Percentiles rank a stretch among this genome's conserved stretches.
These are phyloP conservation scores for Spodoptera litura DNA, from an alignment of 1,140 invertebrate species.

Conservation along the genomic window DNA sequence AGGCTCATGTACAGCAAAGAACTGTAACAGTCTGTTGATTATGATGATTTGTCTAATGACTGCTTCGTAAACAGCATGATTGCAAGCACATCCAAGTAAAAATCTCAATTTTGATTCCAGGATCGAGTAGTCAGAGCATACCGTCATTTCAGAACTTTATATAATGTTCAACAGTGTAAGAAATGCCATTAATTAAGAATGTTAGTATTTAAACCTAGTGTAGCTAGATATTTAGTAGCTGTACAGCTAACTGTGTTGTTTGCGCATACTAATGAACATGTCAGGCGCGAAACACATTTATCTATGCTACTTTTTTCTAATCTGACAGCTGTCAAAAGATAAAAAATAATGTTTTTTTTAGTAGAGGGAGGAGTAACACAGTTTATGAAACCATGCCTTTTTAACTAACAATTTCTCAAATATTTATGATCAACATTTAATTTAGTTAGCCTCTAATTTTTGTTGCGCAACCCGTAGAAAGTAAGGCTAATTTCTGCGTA, in stretches of 20 bases:
- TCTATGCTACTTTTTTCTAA: not conserved
- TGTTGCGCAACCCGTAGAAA: conserved; percentile 37
- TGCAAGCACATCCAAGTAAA: no score
- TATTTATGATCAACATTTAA: conserved; percentile 14
- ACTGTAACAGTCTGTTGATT: no score
- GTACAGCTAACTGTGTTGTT: not conserved
- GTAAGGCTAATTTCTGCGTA: conserved; percentile 19
- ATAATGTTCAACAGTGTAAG: no score
- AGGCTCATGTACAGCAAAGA: no score
- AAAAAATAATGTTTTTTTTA: not conserved
- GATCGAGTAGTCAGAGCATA: no score
- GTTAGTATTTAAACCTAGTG: no score
- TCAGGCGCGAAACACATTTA: conserved; percentile 4
- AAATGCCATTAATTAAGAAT: no score
- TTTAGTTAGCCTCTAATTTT: conserved; percentile 2
- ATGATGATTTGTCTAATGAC: no score
- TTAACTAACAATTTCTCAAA: conserved; percentile 11
- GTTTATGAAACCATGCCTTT: conserved; percentile 16
- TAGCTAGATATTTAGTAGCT: no score
- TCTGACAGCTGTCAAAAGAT: conserved; percentile 34
- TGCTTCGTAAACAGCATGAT: no score
- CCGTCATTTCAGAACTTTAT: no score
- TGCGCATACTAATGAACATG: conserved; percentile 8
- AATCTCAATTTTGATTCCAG: no score
- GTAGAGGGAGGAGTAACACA: not conserved